phyloP scores from a whole-genome alignment of 2,797 vertebrate species.

The Setipinna tenuifilis region DNA sequence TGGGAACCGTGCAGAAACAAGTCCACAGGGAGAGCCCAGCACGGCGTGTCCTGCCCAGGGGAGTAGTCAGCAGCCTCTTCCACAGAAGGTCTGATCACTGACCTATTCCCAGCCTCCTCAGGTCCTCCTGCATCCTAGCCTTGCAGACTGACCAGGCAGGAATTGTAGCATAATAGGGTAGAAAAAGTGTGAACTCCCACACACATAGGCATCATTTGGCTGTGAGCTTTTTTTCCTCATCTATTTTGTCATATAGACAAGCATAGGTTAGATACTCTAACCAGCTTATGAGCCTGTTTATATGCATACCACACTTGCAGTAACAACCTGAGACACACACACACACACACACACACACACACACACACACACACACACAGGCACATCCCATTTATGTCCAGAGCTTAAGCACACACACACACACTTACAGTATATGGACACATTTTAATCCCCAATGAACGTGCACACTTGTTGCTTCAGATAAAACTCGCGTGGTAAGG shows the following conservation, averaged over 20 bases:
- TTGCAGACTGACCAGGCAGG: not conserved
- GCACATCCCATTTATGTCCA: not conserved
- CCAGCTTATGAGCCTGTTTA: too few relatives aligned
- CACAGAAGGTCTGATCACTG: slow-evolving; percentile 35
- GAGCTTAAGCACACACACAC: not conserved
- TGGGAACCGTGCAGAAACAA: slow-evolving; percentile 44
- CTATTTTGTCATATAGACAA: too few relatives aligned
- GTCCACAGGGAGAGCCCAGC: slow-evolving; percentile 41
- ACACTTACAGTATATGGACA: not conserved
- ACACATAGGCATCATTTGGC: too few relatives aligned
- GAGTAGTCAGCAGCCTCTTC: not conserved
- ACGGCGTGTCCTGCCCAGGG: slow-evolving; percentile 37
- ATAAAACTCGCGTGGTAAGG: slow-evolving; percentile 51
- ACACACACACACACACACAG: not conserved
- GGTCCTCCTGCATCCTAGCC: not conserved
- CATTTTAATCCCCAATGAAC: slow-evolving; percentile 34
- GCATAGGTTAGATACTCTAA: too few relatives aligned
- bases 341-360: not conserved
- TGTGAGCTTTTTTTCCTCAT: too few relatives aligned
- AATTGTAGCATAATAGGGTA: not conserved
- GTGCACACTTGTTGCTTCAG: slow-evolving; percentile 31
- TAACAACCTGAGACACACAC: too few relatives aligned
- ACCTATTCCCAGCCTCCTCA: slow-evolving; percentile 25
- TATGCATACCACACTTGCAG: too few relatives aligned
- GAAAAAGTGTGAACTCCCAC: too few relatives aligned